Base-by-base conservation (phyloP, 2,113 vertebrate genomes). In the Cyphomyrus discorhynchus region DNA sequence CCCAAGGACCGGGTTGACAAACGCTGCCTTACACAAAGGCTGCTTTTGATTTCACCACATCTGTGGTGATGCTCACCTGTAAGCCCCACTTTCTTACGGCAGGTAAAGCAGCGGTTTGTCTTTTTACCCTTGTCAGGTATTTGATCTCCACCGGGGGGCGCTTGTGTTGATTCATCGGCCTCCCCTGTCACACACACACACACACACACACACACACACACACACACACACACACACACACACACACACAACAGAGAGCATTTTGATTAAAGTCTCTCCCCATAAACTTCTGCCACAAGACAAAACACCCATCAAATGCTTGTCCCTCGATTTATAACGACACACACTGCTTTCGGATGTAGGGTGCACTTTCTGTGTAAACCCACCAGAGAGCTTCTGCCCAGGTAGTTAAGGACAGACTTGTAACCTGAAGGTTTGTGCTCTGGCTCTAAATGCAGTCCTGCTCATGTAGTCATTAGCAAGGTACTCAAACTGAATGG, bases 21-120 rank as follows among this genome's bases (percentile, higher is more conserved):
- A 11, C 3, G n/a, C n/a, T 13, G n/a, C 24, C 62, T 19, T 39
- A 39, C 5, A 39, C 5, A 7, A 77, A 77, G 31, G 17, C 35
- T 77, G 74, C 74, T 80, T 80, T 80, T 3, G 15, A 35, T 74
- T 74, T 74, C 10, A 74, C 17, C 77, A 46, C 17, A 8, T 19
- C 35, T 7, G 21, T 50, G 3, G 8, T 3, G 27, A 53, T 2
- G 8, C 96, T 93, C 58, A 97, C 97, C 97, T 93, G 97, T 98
- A 5, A 97, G 95, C 89, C 97, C 97, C 1, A 98, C 93, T 92
- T 97, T 98, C 93, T 97, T 97, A 91, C 96, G 95, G 92, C 97
- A 97, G 90, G 96, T 96, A 87, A 96, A 97, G 94, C 97, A 97
- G 70, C 97, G 95, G 87, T 96, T 97, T 94, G 96, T 97, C 91